Percentiles rank a stretch among this genome's conserved stretches.
phyloP scores from a whole-genome alignment of 2,797 vertebrate species.

The Molossus molossus region DNA sequence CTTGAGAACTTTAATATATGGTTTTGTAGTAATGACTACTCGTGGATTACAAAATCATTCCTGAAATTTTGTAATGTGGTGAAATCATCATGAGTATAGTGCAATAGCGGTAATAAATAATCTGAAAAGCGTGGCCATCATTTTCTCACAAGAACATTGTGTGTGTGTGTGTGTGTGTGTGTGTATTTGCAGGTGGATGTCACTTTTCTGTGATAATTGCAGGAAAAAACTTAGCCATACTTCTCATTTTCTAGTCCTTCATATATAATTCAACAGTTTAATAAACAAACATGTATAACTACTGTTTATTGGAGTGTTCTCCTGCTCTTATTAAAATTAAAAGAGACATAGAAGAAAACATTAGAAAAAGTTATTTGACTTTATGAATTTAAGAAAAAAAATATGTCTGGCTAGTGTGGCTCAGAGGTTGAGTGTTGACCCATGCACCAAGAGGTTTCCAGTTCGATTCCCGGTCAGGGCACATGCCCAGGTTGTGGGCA shows the following conservation, averaged over 20 bases:
- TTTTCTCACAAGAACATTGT: slow-evolving; percentile 38
- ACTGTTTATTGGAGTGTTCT: slow-evolving; percentile 49
- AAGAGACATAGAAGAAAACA: not conserved
- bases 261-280: not conserved
- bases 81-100: not conserved
- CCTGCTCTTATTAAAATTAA: slow-evolving; percentile 65
- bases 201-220: slow-evolving; percentile 49
- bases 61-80: slow-evolving; percentile 39
- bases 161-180: not conserved
- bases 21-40: slow-evolving; percentile 20
- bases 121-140: not conserved
- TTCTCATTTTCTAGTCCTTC: slow-evolving; percentile 54
- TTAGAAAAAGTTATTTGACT: slow-evolving; percentile 67
- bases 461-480: too few species aligned
- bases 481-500: too few species aligned
- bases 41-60: not conserved
- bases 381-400: slow-evolving; percentile 66
- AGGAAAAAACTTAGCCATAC: slow-evolving; percentile 88
- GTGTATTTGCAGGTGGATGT: not conserved
- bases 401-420: too few species aligned
- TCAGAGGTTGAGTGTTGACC: too few species aligned
- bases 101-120: not conserved
- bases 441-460: too few species aligned
- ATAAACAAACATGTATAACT: slow-evolving; percentile 16
- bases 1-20: slow-evolving; percentile 7